Conservation (phyloP, 2,888 invertebrate genomes). For the Trissolcus japonicus region DNA sequence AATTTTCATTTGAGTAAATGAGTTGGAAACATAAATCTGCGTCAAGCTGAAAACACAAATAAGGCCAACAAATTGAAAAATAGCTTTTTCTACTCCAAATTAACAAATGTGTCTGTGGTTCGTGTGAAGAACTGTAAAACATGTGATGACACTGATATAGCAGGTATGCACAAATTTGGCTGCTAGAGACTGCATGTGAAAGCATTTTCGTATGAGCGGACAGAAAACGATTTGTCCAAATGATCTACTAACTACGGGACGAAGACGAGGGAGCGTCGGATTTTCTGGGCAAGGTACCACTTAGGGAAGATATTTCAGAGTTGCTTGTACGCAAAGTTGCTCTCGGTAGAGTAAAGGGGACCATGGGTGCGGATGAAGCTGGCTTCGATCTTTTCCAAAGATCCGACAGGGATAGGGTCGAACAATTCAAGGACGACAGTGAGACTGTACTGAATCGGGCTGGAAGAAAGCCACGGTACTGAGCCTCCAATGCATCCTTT, state of each 20-base stretch:
- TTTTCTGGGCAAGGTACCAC: conserved; percentile 67
- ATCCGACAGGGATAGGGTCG: conserved; percentile 62
- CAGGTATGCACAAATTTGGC: conserved; percentile 27
- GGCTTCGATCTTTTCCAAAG: conserved; percentile 72
- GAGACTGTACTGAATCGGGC: conserved; percentile 70
- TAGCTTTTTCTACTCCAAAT: background rate
- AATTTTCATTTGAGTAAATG: too few species aligned
- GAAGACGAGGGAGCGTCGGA: conserved; percentile 64
- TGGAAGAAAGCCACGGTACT: conserved; percentile 75
- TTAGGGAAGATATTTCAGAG: conserved; percentile 68
- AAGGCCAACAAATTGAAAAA: too few species aligned
- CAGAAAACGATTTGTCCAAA: conserved; percentile 22
- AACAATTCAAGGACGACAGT: conserved; percentile 68
- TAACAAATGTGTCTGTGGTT: background rate
- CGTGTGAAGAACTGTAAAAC: background rate
- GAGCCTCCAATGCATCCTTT: conserved; percentile 74
- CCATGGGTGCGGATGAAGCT: conserved; percentile 67
- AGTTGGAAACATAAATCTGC: too few species aligned
- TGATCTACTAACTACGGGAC: conserved; percentile 65
- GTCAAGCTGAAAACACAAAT: too few species aligned
- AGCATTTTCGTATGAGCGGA: conserved; percentile 30
- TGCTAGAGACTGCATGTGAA: conserved; percentile 21
- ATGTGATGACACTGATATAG: conserved; percentile 36
- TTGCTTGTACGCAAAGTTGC: conserved; percentile 68
- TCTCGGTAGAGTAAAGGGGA: conserved; percentile 71